A percentile compares a stretch with the other conserved stretches of the same genome.
Conservation (phyloP, 2,888 invertebrate genomes). For the Oconnorella tubifera region DNA sequence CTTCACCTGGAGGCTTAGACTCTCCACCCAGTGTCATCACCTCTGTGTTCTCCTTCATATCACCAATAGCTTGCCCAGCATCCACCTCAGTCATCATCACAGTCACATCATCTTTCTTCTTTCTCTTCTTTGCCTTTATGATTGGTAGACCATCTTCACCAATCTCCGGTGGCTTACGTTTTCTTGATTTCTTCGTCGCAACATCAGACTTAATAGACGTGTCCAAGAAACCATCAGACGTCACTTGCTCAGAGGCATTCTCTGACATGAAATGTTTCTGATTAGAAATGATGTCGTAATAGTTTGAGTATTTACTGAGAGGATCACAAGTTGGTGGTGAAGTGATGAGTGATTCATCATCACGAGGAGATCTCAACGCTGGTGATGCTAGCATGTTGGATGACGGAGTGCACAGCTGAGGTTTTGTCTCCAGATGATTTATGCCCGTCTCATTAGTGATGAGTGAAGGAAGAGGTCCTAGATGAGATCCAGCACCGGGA, state of each 20-base stretch:
- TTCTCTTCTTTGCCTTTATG: conserved; percentile 8
- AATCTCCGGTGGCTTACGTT: background rate
- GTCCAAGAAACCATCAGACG: background rate
- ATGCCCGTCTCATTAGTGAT: too few species aligned
- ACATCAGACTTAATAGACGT: background rate
- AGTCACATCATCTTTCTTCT: conserved; percentile 9
- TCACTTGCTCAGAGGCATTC: background rate
- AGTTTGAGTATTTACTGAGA: too few species aligned
- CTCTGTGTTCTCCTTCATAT: background rate
- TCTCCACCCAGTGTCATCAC: background rate
- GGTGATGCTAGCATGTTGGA: background rate
- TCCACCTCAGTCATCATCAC: conserved; percentile 5
- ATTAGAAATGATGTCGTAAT: too few species aligned
- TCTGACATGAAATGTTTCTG: background rate
- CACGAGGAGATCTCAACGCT: background rate
- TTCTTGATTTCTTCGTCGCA: conserved; percentile 12
- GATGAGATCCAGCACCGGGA: background rate
- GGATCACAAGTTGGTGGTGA: too few species aligned
- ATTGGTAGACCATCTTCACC: conserved; percentile 12
- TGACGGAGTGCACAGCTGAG: background rate
- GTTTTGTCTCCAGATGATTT: too few species aligned
- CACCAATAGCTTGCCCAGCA: background rate
- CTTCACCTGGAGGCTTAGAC: background rate
- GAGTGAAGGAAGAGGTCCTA: background rate
- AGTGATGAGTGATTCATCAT: too few species aligned